Evolutionary conservation across 2,888 invertebrate genomes (phyloP).

Genomic region (Minunthozetes semirufus): DNA sequence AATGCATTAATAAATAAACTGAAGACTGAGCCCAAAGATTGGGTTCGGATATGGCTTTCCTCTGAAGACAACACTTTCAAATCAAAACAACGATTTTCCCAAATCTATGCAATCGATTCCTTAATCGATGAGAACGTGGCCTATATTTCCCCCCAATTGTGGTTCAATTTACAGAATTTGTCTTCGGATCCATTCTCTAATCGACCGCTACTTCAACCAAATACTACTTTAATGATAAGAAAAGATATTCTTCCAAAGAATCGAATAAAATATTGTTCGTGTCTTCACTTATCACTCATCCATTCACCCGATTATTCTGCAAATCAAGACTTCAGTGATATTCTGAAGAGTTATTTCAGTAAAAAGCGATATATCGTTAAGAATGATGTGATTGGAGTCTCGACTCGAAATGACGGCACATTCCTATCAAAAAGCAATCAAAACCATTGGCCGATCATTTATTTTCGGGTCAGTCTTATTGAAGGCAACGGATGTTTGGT

Average conservation of each 20-base stretch:
- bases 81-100: slow-evolving; percentile 15
- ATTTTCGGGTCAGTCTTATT: slow-evolving; percentile 38
- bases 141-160: slow-evolving; percentile 42
- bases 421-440: slow-evolving; percentile 6
- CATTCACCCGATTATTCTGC: slow-evolving; percentile 40
- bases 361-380: slow-evolving; percentile 39
- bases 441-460: slow-evolving; percentile 36
- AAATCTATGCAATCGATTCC: slow-evolving; percentile 26
- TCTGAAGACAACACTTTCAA: not conserved
- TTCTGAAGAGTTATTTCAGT: slow-evolving; percentile 40
- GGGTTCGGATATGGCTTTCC: slow-evolving; percentile 25
- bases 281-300: slow-evolving; percentile 33
- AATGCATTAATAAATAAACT: slow-evolving; percentile 30
- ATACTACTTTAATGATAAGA: slow-evolving; percentile 37
- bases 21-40: slow-evolving; percentile 25
- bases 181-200: not conserved
- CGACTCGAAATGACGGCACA: slow-evolving; percentile 29
- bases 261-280: not conserved
- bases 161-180: slow-evolving; percentile 41
- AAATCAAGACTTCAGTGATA: slow-evolving; percentile 35
- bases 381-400: slow-evolving; percentile 39
- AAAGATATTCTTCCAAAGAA: slow-evolving; percentile 1
- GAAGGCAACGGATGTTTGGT: slow-evolving; percentile 32
- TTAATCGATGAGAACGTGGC: slow-evolving; percentile 37
- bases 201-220: slow-evolving; percentile 39